Base-by-base conservation (phyloP, 2,888 invertebrate genomes). In the Ennomos erosarius region DNA sequence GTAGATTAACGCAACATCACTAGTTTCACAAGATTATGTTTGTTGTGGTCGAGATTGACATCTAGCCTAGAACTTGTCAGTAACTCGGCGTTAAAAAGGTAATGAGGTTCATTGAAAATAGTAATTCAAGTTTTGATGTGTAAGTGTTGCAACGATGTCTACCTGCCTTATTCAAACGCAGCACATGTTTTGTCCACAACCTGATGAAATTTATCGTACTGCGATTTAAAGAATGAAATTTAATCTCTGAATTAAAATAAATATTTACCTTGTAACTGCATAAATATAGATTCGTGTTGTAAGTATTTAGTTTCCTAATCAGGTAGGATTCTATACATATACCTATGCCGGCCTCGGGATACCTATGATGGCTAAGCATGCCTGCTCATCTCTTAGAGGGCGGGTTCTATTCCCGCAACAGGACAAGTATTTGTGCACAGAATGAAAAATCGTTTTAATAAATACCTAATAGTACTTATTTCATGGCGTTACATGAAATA, bases 61-160 rank as follows among this genome's bases (percentile, higher is more conserved):
- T 72, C 63, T 78, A 75, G 74, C 83, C 82, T 79, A 82, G 82
- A 85, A 84, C 84, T 84, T 82, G 83, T 84, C 81, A 75, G 62
- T 66, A 65, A 61, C 64, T 66, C 55, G 58, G 61, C 64, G 69
- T 68, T 72, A 76, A 78, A 76, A 70, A 74, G 70, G 70, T 82
- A 85, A 84, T 76, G 81, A 85, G 75, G 76, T 78, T 78, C 74
- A 82, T 86, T 85, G 79, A 84, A 76, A 76, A 68, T 60, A 69
- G 68, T 68, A 55, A 64, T 62, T 63, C 59, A 64, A 65, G 65
- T 59, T 59, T 62, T 60, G 67, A 63, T 63, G 59, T 68, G 59
- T 60, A 59, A 38, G 59, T 71, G 68, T 76, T 76, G 75, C 75
- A 76, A 77, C 68, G 68, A 67, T 67, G 65, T 69, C 59, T 64